These are phyloP conservation scores for Falco cherrug DNA, from an alignment of 2,797 vertebrate genomes.

Conservation along the genomic window DNA sequence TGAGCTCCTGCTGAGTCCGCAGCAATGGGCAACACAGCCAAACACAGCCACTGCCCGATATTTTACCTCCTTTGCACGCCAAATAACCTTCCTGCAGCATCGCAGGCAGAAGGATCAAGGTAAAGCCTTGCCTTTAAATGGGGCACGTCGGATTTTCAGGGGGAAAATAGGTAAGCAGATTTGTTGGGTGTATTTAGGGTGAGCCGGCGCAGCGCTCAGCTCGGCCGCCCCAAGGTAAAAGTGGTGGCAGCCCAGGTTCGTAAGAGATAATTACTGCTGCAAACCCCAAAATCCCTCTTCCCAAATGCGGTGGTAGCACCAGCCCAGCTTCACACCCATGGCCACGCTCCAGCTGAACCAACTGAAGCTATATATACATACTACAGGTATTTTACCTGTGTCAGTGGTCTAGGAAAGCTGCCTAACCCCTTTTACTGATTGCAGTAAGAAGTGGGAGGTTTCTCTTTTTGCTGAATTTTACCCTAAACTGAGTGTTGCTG, in stretches of 20 bases:
- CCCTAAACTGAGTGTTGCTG: background rate
- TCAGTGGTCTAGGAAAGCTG: background rate
- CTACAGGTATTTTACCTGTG: background rate
- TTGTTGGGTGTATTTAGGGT: background rate
- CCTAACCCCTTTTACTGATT: background rate
- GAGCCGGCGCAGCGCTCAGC: background rate
- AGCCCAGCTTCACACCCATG: background rate
- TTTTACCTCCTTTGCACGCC: no score
- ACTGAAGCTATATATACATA: background rate
- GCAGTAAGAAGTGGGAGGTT: background rate
- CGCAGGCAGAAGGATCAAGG: background rate
- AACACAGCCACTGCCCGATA: accelerated
- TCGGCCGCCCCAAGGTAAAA: background rate
- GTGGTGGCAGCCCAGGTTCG: background rate
- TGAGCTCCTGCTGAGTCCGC: background rate
- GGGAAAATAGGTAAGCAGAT: background rate
- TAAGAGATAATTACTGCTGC: background rate
- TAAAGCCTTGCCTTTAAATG: background rate
- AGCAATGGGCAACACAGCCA: no score
- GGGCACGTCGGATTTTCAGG: background rate
- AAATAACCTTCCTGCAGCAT: background rate
- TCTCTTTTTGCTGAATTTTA: background rate
- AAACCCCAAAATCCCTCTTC: background rate
- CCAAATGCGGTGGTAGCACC: background rate
- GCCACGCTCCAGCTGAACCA: background rate